phyloP scores from a whole-genome alignment of 2,888 invertebrate species.

The Raillietiella orientalis region DNA sequence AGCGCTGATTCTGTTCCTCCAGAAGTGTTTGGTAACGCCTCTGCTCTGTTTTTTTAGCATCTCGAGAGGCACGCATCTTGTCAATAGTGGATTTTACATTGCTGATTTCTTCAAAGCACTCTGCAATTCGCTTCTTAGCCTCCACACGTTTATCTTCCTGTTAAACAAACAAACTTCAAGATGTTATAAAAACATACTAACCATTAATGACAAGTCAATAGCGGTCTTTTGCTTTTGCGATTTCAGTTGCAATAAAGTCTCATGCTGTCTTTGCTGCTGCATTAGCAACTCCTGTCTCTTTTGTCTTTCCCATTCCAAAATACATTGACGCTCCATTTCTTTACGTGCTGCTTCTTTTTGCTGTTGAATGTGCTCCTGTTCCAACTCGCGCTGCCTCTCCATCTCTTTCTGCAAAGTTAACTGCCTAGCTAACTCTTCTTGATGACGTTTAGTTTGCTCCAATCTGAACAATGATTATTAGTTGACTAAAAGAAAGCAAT shows the following conservation, averaged over 20 bases:
- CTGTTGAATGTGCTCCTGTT: conserved; percentile 39
- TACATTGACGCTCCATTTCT: conserved; percentile 78
- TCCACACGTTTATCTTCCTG: conserved; percentile 33
- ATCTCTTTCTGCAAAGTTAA: conserved; percentile 40
- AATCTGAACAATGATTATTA: conserved; percentile 11
- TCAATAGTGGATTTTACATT: conserved; percentile 84
- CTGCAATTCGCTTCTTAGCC: too few relatives aligned
- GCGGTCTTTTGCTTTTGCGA: conserved; percentile 51
- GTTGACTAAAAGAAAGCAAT: not conserved
- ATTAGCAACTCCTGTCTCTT: conserved; percentile 54
- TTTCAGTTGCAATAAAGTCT: conserved; percentile 47
- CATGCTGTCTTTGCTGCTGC: conserved; percentile 51
- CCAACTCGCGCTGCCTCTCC: conserved; percentile 37
- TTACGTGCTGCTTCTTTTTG: conserved; percentile 42
- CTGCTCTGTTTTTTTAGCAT: conserved; percentile 60
- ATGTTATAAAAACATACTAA: conserved; percentile 10
- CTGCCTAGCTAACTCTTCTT: conserved; percentile 56
- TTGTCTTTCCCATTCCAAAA: conserved; percentile 85
- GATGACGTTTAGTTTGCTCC: conserved; percentile 38
- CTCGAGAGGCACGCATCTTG: conserved; percentile 65
- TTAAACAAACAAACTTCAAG: too few relatives aligned
- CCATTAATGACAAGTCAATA: conserved; percentile 34
- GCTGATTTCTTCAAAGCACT: too few relatives aligned
- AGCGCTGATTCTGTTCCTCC: conserved; percentile 47
- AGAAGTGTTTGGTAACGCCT: conserved; percentile 41